Conservation (phyloP, 2,113 vertebrate genomes). For the Ophthalmotilapia sp. region DNA sequence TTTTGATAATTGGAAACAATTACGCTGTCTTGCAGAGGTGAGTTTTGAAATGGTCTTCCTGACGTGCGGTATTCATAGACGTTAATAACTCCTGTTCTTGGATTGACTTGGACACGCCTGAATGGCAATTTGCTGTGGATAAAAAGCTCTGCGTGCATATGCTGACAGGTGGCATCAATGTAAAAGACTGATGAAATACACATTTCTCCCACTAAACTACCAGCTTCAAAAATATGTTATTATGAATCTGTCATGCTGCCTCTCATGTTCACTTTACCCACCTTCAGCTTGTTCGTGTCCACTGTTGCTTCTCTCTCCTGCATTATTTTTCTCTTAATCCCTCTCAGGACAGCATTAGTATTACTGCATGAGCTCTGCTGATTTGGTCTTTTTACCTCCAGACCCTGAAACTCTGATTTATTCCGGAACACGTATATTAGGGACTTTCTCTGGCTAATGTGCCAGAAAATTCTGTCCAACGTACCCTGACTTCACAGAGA, state of each 20-base stretch:
- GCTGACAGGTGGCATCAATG: background rate
- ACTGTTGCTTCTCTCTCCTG: background rate
- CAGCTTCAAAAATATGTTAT: background rate
- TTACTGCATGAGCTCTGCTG: background rate
- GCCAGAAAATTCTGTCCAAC: background rate
- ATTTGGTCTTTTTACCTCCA: background rate
- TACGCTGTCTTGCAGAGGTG: background rate
- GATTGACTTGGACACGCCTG: background rate
- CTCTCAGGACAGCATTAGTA: background rate
- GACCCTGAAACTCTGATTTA: background rate
- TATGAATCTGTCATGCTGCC: background rate
- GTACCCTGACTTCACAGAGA: background rate
- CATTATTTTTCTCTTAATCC: background rate
- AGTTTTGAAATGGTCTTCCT: background rate
- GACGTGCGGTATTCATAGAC: background rate
- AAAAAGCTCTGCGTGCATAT: background rate
- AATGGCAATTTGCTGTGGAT: background rate
- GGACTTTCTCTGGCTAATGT: background rate
- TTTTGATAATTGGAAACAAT: background rate
- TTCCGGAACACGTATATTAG: background rate
- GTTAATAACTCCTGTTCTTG: background rate
- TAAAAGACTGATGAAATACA: background rate
- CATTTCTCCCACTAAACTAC: background rate
- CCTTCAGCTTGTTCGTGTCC: background rate
- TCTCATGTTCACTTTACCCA: background rate